Evolutionary conservation across 2,113 vertebrate species (phyloP).

Genomic region (Sylvietta virens): DNA sequence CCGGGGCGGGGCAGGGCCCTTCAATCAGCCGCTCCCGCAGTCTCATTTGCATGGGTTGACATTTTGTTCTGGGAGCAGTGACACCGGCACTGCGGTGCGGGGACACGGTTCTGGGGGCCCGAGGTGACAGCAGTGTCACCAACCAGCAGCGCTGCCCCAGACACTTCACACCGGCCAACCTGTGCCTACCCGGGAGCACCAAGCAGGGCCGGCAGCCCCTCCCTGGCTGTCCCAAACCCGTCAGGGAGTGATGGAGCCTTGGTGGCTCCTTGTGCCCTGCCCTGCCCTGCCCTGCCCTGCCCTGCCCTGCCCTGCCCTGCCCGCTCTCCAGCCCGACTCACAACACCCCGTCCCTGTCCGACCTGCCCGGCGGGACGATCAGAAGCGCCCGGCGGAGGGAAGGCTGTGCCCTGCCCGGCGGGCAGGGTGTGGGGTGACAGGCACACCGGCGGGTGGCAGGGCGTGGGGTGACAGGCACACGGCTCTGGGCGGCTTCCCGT

Average conservation of each 20-base stretch:
- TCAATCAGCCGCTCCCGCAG: slow-evolving; percentile 62
- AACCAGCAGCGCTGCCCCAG: background rate
- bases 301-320: background rate
- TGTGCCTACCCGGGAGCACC: background rate
- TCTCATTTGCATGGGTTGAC: slow-evolving; percentile 74
- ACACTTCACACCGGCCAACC: background rate
- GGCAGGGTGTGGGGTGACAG: background rate
- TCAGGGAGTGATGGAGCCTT: background rate
- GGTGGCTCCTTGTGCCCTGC: background rate
- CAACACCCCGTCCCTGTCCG: background rate
- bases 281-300: background rate
- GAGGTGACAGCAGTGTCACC: background rate
- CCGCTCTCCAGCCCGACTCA: background rate
- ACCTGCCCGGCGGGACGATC: background rate
- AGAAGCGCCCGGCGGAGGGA: background rate
- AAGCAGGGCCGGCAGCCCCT: background rate
- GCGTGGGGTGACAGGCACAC: background rate
- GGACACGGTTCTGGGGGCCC: background rate
- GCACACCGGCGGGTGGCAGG: background rate
- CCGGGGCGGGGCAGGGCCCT: slow-evolving; percentile 61
- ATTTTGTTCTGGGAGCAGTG: slow-evolving; percentile 59
- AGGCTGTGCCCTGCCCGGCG: background rate
- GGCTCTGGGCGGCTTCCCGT: background rate
- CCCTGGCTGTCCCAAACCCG: background rate
- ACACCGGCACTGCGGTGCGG: background rate